A percentile compares a stretch with the other conserved stretches of the same genome.
phyloP scores from a whole-genome alignment of 2,113 vertebrate genomes.

The Furnarius figulus region DNA sequence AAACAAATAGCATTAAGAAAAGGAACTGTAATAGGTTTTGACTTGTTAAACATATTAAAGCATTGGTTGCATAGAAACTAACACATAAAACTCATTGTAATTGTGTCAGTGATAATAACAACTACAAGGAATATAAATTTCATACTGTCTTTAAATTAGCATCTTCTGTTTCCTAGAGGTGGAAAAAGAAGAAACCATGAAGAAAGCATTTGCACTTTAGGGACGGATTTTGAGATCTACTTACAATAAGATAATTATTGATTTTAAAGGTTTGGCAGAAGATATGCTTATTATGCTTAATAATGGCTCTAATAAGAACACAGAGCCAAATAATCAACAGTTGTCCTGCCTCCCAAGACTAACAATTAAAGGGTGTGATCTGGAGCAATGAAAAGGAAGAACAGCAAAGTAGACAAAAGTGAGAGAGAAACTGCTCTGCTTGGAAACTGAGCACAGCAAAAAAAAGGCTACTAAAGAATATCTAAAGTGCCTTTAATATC shows the following conservation, averaged over 20 bases:
- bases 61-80: neutral
- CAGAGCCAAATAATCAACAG: conserved; percentile 33
- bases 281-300: neutral
- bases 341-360: neutral
- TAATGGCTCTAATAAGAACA: neutral
- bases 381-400: neutral
- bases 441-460: neutral
- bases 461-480: neutral
- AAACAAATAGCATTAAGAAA: neutral
- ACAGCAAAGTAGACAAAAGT: neutral
- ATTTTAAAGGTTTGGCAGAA: conserved; percentile 7
- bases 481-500: neutral
- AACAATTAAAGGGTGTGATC: neutral
- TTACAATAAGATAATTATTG: conserved; percentile 28
- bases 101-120: neutral
- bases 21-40: neutral
- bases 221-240: neutral
- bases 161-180: neutral
- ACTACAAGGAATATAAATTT: neutral
- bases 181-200: neutral
- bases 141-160: neutral
- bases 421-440: neutral
- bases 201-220: neutral
- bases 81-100: neutral
- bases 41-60: neutral